These are phyloP conservation scores for Cyprinodon brontotheroides DNA, from an alignment of 2,113 vertebrate genomes.

Conservation along the genomic window DNA sequence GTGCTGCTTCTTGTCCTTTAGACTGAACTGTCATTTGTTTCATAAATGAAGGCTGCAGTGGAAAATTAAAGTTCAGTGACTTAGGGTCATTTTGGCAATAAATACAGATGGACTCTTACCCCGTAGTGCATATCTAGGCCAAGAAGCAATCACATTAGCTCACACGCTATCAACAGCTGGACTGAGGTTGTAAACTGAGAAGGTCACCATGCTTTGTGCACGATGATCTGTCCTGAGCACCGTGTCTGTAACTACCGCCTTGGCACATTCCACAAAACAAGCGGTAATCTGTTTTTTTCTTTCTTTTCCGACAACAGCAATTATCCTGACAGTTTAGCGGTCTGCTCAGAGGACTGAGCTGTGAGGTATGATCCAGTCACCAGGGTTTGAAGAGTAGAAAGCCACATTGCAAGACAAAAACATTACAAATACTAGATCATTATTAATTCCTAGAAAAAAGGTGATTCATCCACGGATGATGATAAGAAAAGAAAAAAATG, in stretches of 20 bases:
- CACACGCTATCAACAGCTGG: constrained; percentile 9
- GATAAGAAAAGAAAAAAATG: constrained; percentile 7
- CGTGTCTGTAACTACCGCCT: constrained; percentile 54
- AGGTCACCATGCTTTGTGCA: constrained; percentile 25
- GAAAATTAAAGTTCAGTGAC: constrained; percentile 31
- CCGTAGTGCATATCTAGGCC: background rate
- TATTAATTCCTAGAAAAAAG: constrained; percentile 17
- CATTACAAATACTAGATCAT: background rate
- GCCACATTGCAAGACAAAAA: constrained; percentile 18
- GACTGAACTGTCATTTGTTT: constrained; percentile 19
- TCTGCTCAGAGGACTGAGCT: constrained; percentile 12
- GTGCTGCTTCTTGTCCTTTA: constrained; percentile 15
- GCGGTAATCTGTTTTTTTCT: constrained; percentile 49
- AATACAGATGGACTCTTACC: constrained; percentile 38
- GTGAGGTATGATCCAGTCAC: constrained; percentile 23
- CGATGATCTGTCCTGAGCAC: constrained; percentile 28
- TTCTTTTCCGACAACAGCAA: constrained; percentile 44
- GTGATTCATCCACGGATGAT: background rate
- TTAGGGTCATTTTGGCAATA: constrained; percentile 27
- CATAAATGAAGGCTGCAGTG: constrained; percentile 12
- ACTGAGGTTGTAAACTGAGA: constrained; percentile 32
- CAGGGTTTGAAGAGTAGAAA: background rate
- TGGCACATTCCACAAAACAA: constrained; percentile 33
- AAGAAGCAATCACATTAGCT: background rate
- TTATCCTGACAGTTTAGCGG: constrained; percentile 50